Conservation (phyloP, 2,888 invertebrate species). For the Dolichomitus sp. region DNA sequence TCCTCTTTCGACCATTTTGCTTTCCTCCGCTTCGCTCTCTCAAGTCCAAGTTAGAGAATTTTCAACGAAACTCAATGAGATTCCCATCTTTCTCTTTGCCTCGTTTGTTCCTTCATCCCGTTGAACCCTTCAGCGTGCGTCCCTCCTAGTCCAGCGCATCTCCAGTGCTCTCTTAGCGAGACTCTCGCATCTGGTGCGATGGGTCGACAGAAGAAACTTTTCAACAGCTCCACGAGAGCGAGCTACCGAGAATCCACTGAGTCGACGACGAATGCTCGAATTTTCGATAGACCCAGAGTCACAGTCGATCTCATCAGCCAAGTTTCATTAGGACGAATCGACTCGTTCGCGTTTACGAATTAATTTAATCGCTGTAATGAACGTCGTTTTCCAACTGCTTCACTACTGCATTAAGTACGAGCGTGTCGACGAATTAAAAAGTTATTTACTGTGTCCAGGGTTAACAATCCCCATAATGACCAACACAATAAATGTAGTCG, state of each 20-base stretch:
- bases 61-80: slow-evolving; percentile 72
- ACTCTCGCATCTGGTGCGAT: slow-evolving; percentile 28
- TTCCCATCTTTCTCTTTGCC: slow-evolving; percentile 52
- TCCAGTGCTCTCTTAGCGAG: slow-evolving; percentile 5
- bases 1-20: slow-evolving; percentile 52
- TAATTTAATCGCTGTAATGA: slow-evolving; percentile 49
- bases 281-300: slow-evolving; percentile 59
- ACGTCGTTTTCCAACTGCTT: slow-evolving; percentile 52
- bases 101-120: slow-evolving; percentile 48
- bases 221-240: slow-evolving; percentile 30
- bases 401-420: slow-evolving; percentile 47
- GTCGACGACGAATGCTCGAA: slow-evolving; percentile 35
- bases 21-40: slow-evolving; percentile 39
- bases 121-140: slow-evolving; percentile 54
- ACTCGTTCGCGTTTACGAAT: slow-evolving; percentile 59
- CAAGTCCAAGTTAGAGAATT: slow-evolving; percentile 61
- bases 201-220: slow-evolving; percentile 54
- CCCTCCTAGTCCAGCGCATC: slow-evolving; percentile 43
- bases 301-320: slow-evolving; percentile 60
- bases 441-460: slow-evolving; percentile 16
- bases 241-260: slow-evolving; percentile 35
- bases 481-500: not conserved
- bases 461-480: slow-evolving; percentile 4
- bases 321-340: slow-evolving; percentile 47
- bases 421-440: slow-evolving; percentile 19